These are phyloP conservation scores for Datnioides undecimradiatus DNA, from an alignment of 2,113 vertebrate genomes.

Conservation along the genomic window DNA sequence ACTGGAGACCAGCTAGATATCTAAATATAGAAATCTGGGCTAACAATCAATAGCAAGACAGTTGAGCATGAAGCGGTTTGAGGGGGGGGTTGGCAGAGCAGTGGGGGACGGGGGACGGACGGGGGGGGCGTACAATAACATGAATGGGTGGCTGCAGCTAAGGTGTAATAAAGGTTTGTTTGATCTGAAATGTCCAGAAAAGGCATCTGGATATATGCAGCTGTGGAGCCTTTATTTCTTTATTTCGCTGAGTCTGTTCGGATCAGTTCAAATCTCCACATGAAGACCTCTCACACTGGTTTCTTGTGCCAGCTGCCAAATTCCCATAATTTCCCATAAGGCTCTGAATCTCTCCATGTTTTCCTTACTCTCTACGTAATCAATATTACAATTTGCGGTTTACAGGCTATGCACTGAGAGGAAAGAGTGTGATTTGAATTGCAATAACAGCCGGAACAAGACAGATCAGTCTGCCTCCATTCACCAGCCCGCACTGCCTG, in stretches of 20 bases:
- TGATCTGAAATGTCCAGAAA: conserved; percentile 27
- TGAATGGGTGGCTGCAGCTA: conserved; percentile 30
- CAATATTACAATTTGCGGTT: conserved; percentile 25
- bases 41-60: conserved; percentile 72
- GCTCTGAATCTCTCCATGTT: conserved; percentile 2
- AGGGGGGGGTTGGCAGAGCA: not conserved
- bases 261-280: conserved; percentile 35
- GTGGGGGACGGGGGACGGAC: not conserved
- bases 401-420: conserved; percentile 5
- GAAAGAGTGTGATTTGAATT: conserved; percentile 77
- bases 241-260: too few species aligned
- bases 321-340: conserved; percentile 52
- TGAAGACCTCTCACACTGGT: conserved; percentile 12
- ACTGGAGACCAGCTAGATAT: conserved; percentile 55
- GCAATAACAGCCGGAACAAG: conserved; percentile 67
- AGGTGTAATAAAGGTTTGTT: conserved; percentile 46
- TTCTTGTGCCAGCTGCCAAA: conserved; percentile 63
- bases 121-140: conserved; percentile 3
- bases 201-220: conserved; percentile 65
- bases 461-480: conserved; percentile 51
- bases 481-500: conserved; percentile 38
- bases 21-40: conserved; percentile 75
- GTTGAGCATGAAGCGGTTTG: conserved; percentile 45
- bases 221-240: conserved; percentile 48
- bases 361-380: not conserved